Evolutionary conservation across 2,113 vertebrate genomes (phyloP).

Genomic region (Eurypyga helias): DNA sequence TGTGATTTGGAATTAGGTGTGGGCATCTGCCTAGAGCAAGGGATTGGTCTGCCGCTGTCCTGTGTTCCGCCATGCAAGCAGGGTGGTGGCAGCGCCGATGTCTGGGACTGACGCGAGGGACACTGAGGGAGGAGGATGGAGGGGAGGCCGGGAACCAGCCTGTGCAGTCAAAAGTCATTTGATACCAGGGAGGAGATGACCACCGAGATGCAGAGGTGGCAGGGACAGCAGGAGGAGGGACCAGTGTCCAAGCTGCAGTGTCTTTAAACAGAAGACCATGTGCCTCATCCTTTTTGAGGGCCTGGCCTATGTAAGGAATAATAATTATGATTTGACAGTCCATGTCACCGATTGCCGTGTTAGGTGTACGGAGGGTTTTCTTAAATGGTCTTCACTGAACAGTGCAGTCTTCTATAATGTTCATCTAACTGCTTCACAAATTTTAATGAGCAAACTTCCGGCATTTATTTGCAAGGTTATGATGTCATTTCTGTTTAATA

Average conservation of each 20-base stretch:
- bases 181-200: neutral
- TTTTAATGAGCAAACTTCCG: neutral
- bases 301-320: neutral
- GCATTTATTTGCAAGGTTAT: neutral
- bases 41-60: neutral
- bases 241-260: neutral
- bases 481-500: neutral
- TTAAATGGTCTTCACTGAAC: neutral
- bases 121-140: neutral
- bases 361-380: neutral
- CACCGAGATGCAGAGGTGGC: accelerated
- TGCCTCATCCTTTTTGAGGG: neutral
- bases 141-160: too few relatives aligned
- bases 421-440: neutral
- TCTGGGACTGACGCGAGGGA: neutral
- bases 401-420: neutral
- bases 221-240: neutral
- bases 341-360: neutral
- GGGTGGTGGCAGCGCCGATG: neutral
- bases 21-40: neutral
- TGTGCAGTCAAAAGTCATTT: neutral
- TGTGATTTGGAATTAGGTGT: neutral
- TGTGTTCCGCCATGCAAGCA: neutral
- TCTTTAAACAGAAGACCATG: neutral
- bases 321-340: neutral